Percentiles rank a stretch among this genome's conserved stretches.
phyloP scores from a whole-genome alignment of 2,797 vertebrate genomes.

The Distichodus sexfasciatus region DNA sequence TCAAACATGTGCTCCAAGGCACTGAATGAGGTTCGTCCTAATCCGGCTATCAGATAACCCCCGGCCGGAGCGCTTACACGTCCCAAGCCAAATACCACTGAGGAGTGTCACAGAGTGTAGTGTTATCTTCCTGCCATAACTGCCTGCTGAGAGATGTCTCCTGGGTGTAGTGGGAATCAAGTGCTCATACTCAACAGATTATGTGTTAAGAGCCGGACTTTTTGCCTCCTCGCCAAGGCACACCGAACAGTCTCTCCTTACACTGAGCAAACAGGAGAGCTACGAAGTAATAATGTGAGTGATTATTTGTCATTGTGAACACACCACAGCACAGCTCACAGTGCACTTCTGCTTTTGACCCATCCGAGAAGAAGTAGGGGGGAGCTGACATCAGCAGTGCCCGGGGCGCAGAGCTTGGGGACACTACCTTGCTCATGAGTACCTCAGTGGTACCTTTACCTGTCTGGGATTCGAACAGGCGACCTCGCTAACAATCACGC shows the following conservation, averaged over 20 bases:
- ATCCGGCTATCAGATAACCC: constrained; percentile 68
- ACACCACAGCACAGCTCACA: no score
- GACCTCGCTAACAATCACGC: no score
- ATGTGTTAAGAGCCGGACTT: background rate
- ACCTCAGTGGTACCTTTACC: no score
- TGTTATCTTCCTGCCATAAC: background rate
- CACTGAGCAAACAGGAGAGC: background rate
- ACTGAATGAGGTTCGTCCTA: constrained; percentile 54
- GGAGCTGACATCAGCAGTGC: no score
- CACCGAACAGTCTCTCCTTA: no score
- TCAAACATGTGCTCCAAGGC: constrained; percentile 53
- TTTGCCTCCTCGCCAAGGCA: background rate
- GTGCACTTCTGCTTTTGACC: no score
- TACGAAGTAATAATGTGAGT: background rate
- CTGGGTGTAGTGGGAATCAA: constrained; percentile 7
- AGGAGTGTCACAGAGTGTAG: background rate
- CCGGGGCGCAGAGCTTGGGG: no score
- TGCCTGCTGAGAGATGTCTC: constrained; percentile 22
- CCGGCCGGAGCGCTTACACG: constrained; percentile 13
- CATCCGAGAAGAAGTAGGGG: no score
- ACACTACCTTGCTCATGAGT: no score
- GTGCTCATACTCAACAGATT: background rate
- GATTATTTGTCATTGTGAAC: background rate
- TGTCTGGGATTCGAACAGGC: no score
- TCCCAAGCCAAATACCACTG: constrained; percentile 11